These are phyloP conservation scores for Phalanger gymnotis DNA, from an alignment of 2,797 vertebrate species.

Conservation along the genomic window DNA sequence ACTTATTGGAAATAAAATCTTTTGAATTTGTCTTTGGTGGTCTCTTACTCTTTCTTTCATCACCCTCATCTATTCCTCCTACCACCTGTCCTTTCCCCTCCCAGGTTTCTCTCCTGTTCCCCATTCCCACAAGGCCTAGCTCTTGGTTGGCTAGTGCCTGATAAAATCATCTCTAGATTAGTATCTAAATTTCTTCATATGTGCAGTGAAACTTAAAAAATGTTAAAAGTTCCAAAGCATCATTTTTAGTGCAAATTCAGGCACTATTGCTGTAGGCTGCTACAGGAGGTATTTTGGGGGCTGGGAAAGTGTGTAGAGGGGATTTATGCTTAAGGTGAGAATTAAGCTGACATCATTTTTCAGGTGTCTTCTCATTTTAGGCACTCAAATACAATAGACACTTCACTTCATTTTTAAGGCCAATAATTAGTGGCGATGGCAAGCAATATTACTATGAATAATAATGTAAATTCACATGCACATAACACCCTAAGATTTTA, in stretches of 20 bases:
- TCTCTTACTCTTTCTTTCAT: not conserved
- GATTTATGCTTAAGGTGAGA: not conserved
- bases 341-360: not conserved
- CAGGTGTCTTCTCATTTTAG: not conserved
- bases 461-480: not conserved
- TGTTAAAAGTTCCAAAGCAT: not conserved
- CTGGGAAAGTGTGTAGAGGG: not conserved
- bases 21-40: not conserved
- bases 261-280: not conserved
- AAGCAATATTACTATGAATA: not conserved
- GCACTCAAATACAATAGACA: not conserved
- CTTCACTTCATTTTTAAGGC: not conserved
- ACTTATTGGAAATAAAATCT: not conserved
- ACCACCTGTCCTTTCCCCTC: not conserved
- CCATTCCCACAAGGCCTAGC: not conserved
- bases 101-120: not conserved
- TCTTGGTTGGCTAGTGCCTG: not conserved
- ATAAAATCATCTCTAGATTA: not conserved
- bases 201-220: not conserved
- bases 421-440: not conserved
- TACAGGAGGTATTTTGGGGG: not conserved
- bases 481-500: not conserved
- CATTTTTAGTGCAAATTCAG: not conserved
- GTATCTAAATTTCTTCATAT: not conserved
- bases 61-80: not conserved